Evolutionary conservation across 37 sponge, comb jelly and placozoan species (phyloP).

Genomic region (Spongilla lacustris): DNA sequence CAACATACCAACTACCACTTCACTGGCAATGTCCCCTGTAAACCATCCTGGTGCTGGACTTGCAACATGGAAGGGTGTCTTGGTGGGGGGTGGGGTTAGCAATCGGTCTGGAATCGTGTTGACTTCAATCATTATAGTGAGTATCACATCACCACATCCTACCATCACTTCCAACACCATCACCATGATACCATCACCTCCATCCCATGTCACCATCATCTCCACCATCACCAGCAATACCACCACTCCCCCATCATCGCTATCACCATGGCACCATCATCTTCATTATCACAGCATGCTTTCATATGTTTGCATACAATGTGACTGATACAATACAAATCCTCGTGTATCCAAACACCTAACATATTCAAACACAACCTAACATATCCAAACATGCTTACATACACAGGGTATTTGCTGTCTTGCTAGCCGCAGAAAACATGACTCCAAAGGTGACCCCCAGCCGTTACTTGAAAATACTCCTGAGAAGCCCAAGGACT

Average conservation of each 20-base stretch:
- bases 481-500: neutral
- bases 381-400: neutral
- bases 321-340: too few relatives aligned
- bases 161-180: too few relatives aligned
- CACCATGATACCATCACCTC: too few relatives aligned
- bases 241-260: too few relatives aligned
- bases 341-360: too few relatives aligned
- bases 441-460: neutral
- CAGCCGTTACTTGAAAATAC: neutral
- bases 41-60: neutral
- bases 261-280: too few relatives aligned
- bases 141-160: neutral
- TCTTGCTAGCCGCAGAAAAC: neutral
- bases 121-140: neutral
- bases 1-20: too few relatives aligned
- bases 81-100: neutral
- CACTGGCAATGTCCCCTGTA: neutral
- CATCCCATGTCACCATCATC: too few relatives aligned
- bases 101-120: neutral
- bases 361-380: neutral
- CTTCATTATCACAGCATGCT: too few relatives aligned
- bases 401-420: neutral
- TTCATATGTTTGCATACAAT: too few relatives aligned
- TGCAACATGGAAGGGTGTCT: neutral
- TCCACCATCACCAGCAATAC: too few relatives aligned